Base-by-base conservation (phyloP, 1,140 invertebrate species). In the Calosoma granatense region DNA sequence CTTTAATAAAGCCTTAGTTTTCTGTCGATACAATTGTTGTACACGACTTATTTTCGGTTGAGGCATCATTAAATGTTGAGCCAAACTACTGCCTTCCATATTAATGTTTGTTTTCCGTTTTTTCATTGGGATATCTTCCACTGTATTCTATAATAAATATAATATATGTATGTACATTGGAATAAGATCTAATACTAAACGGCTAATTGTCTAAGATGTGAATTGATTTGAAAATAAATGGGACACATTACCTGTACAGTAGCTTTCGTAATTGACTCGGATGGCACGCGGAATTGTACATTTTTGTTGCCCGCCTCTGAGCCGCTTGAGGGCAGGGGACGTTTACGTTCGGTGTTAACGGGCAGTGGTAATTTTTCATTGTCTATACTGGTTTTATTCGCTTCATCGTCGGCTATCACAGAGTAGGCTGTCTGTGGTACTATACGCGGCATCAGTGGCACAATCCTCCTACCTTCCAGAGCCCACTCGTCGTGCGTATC, bases 361-460 rank as follows among this genome's bases (percentile, higher is more conserved):
- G 76, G 74, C 36, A 64, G 55, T 9, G 73, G 68, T 53, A 77
- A 58, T 61, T 72, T 72, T 51, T 69, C 68, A 53, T 76, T 78
- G 61, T 71, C 70, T 62, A 76, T 76, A 63, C 72, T 75, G 1
- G 72, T 74, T 23, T 70, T 61, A 57, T 78, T 74, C 1, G 79
- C 77, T 47, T 78, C 74, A 64, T 77, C 77, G 70, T 92, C 90
- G n/a, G 91, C 90, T 63, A 92, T 80, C 20, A 83, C 83, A 61
- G 88, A 89, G 66, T 91, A 91, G 15, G 85, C 83, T 2, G 89
- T 92, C 65, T 90, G 87, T 22, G 90, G 85, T 56, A 87, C 82
- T 17, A 88, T 79, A 60, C 92, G 77, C 3, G 88, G 86, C 71
- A 94, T 77, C 26, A 94, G 72, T 11, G 91, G 90, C 60, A 93